These are phyloP conservation scores for Rhombomys opimus DNA, from an alignment of 2,113 vertebrate species.

Conservation along the genomic window DNA sequence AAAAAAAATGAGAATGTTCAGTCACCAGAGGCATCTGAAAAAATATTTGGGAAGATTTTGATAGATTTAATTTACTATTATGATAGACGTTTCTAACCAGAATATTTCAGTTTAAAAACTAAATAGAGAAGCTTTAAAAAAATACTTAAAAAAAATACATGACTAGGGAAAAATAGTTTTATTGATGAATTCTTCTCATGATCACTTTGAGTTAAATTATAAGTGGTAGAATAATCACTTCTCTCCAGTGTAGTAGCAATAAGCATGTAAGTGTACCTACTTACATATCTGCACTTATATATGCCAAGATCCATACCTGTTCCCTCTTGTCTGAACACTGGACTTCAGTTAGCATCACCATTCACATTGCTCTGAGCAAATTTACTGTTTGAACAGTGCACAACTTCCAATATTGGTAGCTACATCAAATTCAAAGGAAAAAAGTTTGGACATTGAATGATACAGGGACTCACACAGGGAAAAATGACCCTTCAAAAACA, in stretches of 20 bases:
- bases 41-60: background rate
- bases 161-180: background rate
- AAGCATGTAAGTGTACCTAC: no score
- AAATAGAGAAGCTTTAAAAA: background rate
- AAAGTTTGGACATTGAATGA: background rate
- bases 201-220: background rate
- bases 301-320: background rate
- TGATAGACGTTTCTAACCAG: background rate
- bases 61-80: background rate
- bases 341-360: accelerated
- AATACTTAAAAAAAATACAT: background rate
- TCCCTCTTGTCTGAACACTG: background rate
- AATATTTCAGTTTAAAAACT: background rate
- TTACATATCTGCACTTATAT: background rate
- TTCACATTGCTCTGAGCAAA: background rate
- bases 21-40: background rate
- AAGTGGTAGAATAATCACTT: background rate
- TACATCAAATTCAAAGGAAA: background rate
- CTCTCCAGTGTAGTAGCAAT: background rate
- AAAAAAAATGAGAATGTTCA: background rate
- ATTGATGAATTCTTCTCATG: background rate
- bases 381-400: background rate
- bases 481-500: background rate
- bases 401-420: background rate
- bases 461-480: background rate